Evolutionary conservation across 2,888 invertebrate species (phyloP), one percentile per base, ranked within the genome.

Genomic region (Patella pellucida): DNA sequence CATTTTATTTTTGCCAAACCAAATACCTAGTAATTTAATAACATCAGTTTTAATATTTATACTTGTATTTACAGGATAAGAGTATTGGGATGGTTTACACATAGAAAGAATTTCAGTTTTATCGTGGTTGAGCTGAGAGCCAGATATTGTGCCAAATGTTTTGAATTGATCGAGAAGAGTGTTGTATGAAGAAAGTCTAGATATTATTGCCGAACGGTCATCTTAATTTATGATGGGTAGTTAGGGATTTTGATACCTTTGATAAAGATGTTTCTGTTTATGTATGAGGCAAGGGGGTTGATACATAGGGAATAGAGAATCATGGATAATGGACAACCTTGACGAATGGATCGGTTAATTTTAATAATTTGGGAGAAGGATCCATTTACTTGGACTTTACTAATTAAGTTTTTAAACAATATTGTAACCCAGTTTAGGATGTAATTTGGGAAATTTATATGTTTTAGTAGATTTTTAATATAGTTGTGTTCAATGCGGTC

Each of bases 221-320:
- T 56, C 56, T 56, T 56, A 5, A 56, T 19, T 14, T 56, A 3
- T 56, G 5, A n/a, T 5, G 56, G 56, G 19, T n/a, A 14, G 16
- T 56, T 56, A 5, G 56, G 56, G 16, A 56, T 56, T 56, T 56
- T 56, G 56, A 56, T 56, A 15, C 56, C 56, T n/a, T n/a, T 56
- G 0, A 56, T 4, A 2, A 14, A 2, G 14, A 15, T 16, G 16
- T 54, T 54, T 54, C 3, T 14, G 9, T 19, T 62, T 19, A 62
- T 62, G n/a, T 62, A 19, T 62, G 62, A 62, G 2, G 16, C 16
- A 54, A 54, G 19, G 19, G 14, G 11, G 19, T 56, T 16, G 14
- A 56, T 56, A 56, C n/a, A 16, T 14, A 56, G 4, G 14, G 56
- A 56, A 14, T 56, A 56, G 3, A 56, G 56, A 14, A 56, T 16